Percentiles rank a stretch among this genome's conserved stretches.
Evolutionary conservation across 2,113 vertebrate species (phyloP).

Genomic region (Donacobius atricapilla): DNA sequence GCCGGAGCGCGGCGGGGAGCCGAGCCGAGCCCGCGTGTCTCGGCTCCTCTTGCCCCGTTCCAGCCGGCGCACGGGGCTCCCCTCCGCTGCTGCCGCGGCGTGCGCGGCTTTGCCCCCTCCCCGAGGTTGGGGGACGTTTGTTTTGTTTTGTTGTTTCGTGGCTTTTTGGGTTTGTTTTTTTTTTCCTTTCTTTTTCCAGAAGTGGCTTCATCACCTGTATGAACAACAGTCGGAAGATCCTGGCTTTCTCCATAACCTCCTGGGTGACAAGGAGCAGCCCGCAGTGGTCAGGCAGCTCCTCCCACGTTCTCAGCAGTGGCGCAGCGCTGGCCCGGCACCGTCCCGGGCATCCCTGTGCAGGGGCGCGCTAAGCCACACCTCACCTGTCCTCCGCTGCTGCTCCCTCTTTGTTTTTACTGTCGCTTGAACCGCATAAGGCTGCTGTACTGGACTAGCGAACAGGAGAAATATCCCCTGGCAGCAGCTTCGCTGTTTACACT

Average conservation of each 20-base stretch:
- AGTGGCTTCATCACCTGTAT: background rate
- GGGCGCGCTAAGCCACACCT: background rate
- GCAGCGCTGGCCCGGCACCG: fast-evolving
- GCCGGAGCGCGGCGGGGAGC: background rate
- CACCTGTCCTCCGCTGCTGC: background rate
- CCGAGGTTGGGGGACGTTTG: background rate
- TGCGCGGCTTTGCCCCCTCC: background rate
- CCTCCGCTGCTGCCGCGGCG: background rate
- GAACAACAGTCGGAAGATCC: background rate
- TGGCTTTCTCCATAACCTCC: fast-evolving
- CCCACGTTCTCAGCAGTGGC: fast-evolving
- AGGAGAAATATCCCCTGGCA: background rate
- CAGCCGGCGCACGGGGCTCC: background rate
- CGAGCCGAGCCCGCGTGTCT: background rate
- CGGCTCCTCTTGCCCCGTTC: background rate
- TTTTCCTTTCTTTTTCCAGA: background rate
- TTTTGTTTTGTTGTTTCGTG: background rate
- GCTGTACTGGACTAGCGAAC: fast-evolving
- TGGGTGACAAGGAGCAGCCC: too few species aligned
- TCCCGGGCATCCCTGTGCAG: too few species aligned
- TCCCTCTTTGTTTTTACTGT: background rate
- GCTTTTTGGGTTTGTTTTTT: fast-evolving
- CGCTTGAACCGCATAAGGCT: fast-evolving
- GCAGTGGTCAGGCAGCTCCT: background rate
- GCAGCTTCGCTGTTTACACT: fast-evolving